Conservation (phyloP, 1,140 invertebrate genomes). For the Drosophila simulans region DNA sequence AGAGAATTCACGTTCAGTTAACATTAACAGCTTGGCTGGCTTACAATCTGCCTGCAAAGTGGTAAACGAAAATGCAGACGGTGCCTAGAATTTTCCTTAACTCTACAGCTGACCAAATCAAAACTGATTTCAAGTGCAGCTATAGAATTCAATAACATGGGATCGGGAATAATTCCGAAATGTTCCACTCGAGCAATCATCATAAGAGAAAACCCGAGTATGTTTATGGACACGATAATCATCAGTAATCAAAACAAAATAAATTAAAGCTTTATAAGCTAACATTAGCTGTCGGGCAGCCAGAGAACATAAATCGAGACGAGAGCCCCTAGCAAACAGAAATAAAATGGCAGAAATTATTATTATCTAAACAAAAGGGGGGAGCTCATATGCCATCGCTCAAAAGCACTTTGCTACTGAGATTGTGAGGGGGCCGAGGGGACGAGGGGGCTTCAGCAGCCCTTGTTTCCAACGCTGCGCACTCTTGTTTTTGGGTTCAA, state of each 20-base stretch:
- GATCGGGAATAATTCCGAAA: background rate
- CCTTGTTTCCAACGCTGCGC: conserved; percentile 2
- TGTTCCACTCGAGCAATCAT: conserved; percentile 23
- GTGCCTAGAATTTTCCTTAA: background rate
- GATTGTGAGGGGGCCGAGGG: background rate
- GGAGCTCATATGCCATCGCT: conserved; percentile 67
- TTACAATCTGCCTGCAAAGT: background rate
- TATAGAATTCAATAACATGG: background rate
- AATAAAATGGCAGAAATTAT: conserved; percentile 75
- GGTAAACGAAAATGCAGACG: background rate
- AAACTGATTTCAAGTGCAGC: background rate
- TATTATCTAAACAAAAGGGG: conserved; percentile 70
- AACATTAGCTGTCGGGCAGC: conserved; percentile 68
- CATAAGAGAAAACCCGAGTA: conserved; percentile 43
- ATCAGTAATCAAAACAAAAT: conserved; percentile 76
- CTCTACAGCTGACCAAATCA: background rate
- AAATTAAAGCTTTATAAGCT: conserved; percentile 78
- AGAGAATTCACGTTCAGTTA: background rate
- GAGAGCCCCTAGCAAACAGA: conserved; percentile 24
- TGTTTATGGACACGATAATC: conserved; percentile 66
- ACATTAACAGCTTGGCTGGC: conserved; percentile 1
- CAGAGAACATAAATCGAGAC: conserved; percentile 66
- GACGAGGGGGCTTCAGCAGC: background rate
- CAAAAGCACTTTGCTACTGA: conserved; percentile 50
- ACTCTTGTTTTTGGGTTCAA: conserved; percentile 59